A percentile compares a stretch with the other conserved stretches of the same genome.
Conservation (phyloP, 2,888 invertebrate genomes). For the Drosophila nigricruria region DNA sequence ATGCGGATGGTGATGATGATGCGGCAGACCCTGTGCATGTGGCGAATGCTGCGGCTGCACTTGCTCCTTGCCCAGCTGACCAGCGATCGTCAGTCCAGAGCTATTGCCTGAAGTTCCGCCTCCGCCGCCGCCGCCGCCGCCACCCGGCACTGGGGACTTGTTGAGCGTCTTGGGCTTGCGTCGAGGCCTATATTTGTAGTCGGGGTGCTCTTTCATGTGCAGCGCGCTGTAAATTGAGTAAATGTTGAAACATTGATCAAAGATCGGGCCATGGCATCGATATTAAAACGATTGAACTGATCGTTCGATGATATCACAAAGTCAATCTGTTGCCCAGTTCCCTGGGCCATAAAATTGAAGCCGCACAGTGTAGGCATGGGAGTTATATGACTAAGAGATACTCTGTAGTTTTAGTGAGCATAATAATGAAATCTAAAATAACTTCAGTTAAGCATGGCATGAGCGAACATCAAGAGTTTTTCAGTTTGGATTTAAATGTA, state of each 20-base stretch:
- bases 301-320: constrained; percentile 70
- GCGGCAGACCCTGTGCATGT: constrained; percentile 38
- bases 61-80: constrained; percentile 55
- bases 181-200: constrained; percentile 95
- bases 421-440: no score
- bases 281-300: constrained; percentile 52
- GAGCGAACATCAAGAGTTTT: not conserved
- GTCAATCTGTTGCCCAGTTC: constrained; percentile 38
- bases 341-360: constrained; percentile 33
- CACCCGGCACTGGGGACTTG: constrained; percentile 86
- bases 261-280: constrained; percentile 55
- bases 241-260: constrained; percentile 70
- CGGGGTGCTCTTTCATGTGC: constrained; percentile 97
- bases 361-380: not conserved
- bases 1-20: constrained; percentile 64
- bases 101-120: constrained; percentile 18
- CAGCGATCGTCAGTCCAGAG: constrained; percentile 20
- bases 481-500: not conserved
- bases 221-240: constrained; percentile 89
- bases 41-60: constrained; percentile 62
- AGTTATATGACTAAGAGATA: not conserved
- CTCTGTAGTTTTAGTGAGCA: constrained; percentile 9
- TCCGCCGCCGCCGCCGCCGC: constrained; percentile 34
- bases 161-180: constrained; percentile 94
- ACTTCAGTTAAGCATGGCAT: no score